Evolutionary conservation across 23 tunicate genomes (phyloP).

Genomic region (Botrylloides violaceus): DNA sequence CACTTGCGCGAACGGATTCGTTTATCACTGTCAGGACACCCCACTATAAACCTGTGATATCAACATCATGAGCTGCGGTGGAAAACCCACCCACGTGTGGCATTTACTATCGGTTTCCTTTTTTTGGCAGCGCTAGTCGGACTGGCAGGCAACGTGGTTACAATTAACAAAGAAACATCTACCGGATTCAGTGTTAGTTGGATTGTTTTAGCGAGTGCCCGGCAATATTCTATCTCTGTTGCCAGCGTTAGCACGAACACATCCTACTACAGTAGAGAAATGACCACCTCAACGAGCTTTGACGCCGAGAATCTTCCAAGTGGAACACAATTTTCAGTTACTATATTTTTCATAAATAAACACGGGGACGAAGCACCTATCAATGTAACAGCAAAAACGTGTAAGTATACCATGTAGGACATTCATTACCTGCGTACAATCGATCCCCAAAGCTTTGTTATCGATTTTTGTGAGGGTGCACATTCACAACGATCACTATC

Average conservation of each 20-base stretch:
- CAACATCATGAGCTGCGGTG: no score
- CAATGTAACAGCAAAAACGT: not conserved
- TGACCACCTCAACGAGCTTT: not conserved
- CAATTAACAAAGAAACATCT: not conserved
- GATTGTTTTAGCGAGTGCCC: not conserved
- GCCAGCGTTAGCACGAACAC: not conserved
- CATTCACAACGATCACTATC: no score
- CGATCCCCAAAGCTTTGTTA: no score
- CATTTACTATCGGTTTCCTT: no score
- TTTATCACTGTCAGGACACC: no score
- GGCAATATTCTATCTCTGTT: not conserved
- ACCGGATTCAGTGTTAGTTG: not conserved
- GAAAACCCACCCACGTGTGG: no score
- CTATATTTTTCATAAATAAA: not conserved
- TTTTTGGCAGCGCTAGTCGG: not conserved
- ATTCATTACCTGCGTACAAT: no score
- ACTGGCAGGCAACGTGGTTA: not conserved
- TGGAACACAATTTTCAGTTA: not conserved
- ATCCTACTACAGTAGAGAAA: not conserved
- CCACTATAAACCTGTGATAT: no score
- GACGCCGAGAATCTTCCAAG: not conserved
- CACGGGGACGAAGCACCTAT: not conserved
- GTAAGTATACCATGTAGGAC: no score
- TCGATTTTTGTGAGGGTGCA: no score
- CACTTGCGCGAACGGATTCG: no score